Evolutionary conservation across 2,888 invertebrate species (phyloP).

Genomic region (Brachylomia viminalis): DNA sequence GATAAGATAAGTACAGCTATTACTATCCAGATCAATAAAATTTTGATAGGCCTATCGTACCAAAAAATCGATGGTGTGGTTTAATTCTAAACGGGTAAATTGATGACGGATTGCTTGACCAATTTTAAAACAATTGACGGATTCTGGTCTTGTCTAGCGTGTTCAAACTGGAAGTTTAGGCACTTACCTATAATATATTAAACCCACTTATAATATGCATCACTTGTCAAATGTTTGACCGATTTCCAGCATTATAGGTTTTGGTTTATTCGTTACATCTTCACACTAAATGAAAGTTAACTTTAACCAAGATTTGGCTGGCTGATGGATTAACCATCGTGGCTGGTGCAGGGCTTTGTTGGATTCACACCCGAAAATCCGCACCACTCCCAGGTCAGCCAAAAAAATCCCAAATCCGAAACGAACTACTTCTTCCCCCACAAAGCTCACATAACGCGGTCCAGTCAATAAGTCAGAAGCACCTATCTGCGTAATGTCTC

Average conservation of each 20-base stretch:
- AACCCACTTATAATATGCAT: too few relatives aligned
- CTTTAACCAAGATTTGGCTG: not conserved
- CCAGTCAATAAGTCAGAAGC: slow-evolving; percentile 86
- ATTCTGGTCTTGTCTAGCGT: slow-evolving; percentile 15
- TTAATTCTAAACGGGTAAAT: not conserved
- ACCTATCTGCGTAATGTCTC: slow-evolving; percentile 90
- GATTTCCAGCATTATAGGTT: not conserved
- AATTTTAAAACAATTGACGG: slow-evolving; percentile 34
- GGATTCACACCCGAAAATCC: not conserved
- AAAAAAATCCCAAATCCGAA: not conserved
- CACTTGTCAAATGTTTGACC: too few relatives aligned
- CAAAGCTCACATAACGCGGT: slow-evolving; percentile 73
- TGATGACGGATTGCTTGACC: slow-evolving; percentile 27
- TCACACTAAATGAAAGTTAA: not conserved
- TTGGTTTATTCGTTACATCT: not conserved
- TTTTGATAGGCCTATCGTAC: not conserved
- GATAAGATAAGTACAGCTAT: not conserved
- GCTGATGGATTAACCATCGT: not conserved
- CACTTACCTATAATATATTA: not conserved
- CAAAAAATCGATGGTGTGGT: not conserved
- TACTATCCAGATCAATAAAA: too few relatives aligned
- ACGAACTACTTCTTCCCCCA: slow-evolving; percentile 4
- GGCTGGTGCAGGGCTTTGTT: not conserved
- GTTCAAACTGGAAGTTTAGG: not conserved
- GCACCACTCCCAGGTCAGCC: not conserved